Evolutionary conservation across 2,113 vertebrate genomes (phyloP).

Genomic region (Bos javanicus): DNA sequence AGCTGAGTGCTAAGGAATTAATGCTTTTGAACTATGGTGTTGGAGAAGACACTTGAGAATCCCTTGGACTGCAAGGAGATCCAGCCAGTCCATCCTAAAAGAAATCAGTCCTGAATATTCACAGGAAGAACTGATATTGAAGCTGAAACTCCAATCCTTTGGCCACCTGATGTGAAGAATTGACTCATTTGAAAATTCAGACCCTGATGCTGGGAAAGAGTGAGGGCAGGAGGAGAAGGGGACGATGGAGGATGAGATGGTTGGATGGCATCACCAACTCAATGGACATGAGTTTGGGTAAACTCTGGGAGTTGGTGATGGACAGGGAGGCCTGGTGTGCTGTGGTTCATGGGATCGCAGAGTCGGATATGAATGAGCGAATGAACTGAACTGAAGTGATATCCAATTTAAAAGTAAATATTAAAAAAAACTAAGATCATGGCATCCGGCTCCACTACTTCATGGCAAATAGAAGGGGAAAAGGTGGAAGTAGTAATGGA

Average conservation of each 20-base stretch:
- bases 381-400: background rate
- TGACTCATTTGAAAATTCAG: too few relatives aligned
- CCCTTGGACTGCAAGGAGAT: too few relatives aligned
- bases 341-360: rapidly evolving
- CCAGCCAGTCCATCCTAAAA: too few relatives aligned
- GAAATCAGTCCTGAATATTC: too few relatives aligned
- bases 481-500: background rate
- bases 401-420: background rate
- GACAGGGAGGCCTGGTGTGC: background rate
- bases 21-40: too few relatives aligned
- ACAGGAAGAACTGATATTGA: too few relatives aligned
- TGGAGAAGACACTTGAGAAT: too few relatives aligned
- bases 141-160: too few relatives aligned
- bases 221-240: too few relatives aligned
- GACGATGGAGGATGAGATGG: too few relatives aligned
- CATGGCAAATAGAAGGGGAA: background rate
- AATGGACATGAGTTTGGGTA: background rate
- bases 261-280: background rate
- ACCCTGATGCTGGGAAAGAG: too few relatives aligned
- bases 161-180: too few relatives aligned
- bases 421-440: background rate
- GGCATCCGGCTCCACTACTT: background rate
- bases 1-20: rapidly evolving
- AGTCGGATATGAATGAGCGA: background rate
- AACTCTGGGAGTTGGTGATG: background rate